A percentile compares a stretch with the other conserved stretches of the same genome.
phyloP scores from a whole-genome alignment of 2,797 vertebrate species.

The Spinus olivaceus region DNA sequence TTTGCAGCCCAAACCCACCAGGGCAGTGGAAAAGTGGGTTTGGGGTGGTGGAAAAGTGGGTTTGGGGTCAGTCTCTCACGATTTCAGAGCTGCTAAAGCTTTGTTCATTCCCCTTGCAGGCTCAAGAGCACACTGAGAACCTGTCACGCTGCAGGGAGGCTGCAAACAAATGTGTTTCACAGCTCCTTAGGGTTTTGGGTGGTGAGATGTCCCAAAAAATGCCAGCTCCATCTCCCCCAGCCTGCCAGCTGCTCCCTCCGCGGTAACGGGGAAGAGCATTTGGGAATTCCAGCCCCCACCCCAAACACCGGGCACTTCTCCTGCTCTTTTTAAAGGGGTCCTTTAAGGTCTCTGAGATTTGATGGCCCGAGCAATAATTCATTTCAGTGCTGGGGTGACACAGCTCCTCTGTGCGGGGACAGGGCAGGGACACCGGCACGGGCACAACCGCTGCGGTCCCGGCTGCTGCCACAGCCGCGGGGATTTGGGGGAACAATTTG shows the following conservation, averaged over 20 bases:
- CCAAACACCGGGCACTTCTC: too few species aligned
- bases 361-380: not conserved
- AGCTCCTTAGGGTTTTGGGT: not conserved
- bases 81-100: not conserved
- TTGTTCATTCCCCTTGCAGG: not conserved
- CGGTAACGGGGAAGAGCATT: accelerated
- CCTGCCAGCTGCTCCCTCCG: not conserved
- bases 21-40: not conserved
- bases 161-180: not conserved
- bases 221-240: not conserved
- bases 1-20: not conserved
- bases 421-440: not conserved
- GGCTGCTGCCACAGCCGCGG: accelerated
- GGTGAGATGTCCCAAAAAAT: not conserved
- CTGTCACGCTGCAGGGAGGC: not conserved
- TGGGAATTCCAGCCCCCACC: not conserved
- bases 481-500: not conserved
- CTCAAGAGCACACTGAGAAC: not conserved
- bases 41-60: not conserved
- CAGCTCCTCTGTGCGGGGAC: not conserved
- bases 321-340: not conserved
- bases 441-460: not conserved
- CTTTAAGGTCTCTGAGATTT: not conserved
- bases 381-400: not conserved
- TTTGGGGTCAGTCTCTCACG: not conserved